Evolutionary conservation across 92 coral and sea anemone genomes (phyloP).

Genomic region (Epizoanthus ramosus): DNA sequence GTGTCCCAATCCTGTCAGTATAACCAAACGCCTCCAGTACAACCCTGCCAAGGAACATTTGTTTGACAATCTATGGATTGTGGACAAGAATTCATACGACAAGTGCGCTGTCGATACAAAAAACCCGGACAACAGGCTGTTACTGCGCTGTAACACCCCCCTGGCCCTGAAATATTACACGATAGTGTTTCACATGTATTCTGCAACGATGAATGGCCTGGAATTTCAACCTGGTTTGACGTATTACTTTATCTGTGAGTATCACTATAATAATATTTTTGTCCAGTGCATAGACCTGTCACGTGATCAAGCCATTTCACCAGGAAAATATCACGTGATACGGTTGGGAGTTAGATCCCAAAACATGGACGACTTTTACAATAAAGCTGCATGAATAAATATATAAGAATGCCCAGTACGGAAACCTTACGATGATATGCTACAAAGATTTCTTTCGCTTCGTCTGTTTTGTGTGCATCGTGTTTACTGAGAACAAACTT

Average conservation of each 20-base stretch:
- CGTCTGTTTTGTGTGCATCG: no score
- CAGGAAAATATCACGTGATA: no score
- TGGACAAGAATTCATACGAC: slow-evolving; percentile 29
- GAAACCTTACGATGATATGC: no score
- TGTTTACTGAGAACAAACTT: no score
- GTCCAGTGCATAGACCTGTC: no score
- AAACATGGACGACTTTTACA: no score
- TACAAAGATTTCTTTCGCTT: no score
- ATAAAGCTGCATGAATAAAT: no score
- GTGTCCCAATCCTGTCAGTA: slow-evolving; percentile 19
- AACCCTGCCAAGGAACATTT: slow-evolving; percentile 26
- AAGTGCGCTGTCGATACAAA: background rate
- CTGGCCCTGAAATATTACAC: slow-evolving; percentile 26
- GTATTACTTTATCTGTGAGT: background rate
- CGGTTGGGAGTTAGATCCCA: no score
- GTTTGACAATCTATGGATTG: background rate
- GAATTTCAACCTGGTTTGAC: slow-evolving; percentile 18
- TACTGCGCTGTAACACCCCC: slow-evolving; percentile 25
- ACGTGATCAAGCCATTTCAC: no score
- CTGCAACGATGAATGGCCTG: slow-evolving; percentile 15
- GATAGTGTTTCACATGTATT: slow-evolving; percentile 30
- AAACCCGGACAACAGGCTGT: background rate
- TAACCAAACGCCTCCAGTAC: slow-evolving; percentile 11
- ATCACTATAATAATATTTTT: background rate
- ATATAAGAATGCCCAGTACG: no score